Conservation (phyloP, 2,113 vertebrate species). For the Falcunculus frontatus region DNA sequence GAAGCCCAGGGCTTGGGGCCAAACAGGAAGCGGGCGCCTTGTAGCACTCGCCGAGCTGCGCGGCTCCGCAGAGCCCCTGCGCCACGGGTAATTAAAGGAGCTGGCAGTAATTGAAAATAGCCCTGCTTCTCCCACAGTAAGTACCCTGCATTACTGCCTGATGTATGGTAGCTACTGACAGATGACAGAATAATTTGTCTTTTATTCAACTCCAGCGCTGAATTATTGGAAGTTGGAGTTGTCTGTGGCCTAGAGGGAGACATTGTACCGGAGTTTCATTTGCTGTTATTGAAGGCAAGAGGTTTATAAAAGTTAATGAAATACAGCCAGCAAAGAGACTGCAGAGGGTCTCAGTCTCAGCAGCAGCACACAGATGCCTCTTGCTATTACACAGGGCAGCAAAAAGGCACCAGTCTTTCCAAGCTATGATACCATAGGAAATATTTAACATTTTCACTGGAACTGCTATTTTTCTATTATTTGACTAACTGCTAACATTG, state of each 20-base stretch:
- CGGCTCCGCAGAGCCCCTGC: background rate
- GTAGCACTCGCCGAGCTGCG: rapidly evolving
- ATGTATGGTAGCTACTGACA: slow-evolving; percentile 6
- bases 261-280: slow-evolving; percentile 41
- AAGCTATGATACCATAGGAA: background rate
- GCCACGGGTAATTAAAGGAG: background rate
- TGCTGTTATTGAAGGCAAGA: slow-evolving; percentile 59
- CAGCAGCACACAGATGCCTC: background rate
- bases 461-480: background rate
- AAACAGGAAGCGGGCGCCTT: background rate
- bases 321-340: slow-evolving; percentile 18
- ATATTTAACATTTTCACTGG: background rate
- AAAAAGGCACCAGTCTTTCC: background rate
- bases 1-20: background rate
- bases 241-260: slow-evolving; percentile 54
- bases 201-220: slow-evolving; percentile 15
- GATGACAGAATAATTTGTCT: slow-evolving; percentile 30
- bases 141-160: background rate
- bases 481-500: background rate
- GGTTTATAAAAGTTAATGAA: slow-evolving; percentile 66
- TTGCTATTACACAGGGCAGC: background rate
- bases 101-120: background rate
- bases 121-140: background rate
- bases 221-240: slow-evolving; percentile 25
- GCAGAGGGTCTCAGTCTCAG: background rate